Conservation (phyloP, 2,797 vertebrate species). For the Scyliorhinus canicula region DNA sequence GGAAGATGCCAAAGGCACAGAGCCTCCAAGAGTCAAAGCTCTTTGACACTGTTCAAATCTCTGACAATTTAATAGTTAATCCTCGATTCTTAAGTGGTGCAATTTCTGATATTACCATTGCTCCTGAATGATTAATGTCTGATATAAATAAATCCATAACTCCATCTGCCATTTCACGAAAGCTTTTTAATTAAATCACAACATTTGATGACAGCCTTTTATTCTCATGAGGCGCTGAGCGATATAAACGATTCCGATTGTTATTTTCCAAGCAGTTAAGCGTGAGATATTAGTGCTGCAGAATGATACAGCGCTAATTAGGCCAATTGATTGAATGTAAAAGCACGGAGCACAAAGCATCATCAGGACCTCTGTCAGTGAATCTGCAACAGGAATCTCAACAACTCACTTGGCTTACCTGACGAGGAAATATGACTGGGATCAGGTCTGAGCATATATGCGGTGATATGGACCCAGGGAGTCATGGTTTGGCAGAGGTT, state of each 20-base stretch:
- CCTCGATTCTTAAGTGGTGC: not conserved
- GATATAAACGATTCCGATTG: not conserved
- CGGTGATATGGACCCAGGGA: not conserved
- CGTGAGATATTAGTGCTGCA: not conserved
- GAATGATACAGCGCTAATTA: not conserved
- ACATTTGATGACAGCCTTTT: conserved; percentile 16
- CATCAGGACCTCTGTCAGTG: not conserved
- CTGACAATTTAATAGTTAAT: conserved; percentile 17
- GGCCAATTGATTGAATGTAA: conserved; percentile 25
- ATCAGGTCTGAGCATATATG: not conserved
- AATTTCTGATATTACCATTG: not conserved
- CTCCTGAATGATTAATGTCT: conserved; percentile 23
- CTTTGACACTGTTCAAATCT: not conserved
- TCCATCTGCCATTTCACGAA: conserved; percentile 15
- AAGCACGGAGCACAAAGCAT: not conserved
- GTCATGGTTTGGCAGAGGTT: not conserved
- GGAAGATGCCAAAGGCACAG: too few species aligned
- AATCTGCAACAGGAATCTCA: not conserved
- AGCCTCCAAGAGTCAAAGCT: not conserved
- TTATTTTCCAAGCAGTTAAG: conserved; percentile 10
- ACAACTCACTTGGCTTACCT: not conserved
- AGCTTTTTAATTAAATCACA: conserved; percentile 33
- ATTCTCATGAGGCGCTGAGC: not conserved
- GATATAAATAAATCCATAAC: conserved; percentile 30
- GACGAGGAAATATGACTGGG: not conserved